phyloP scores from a whole-genome alignment of 2,797 vertebrate genomes.

The Danio jaintianensis region DNA sequence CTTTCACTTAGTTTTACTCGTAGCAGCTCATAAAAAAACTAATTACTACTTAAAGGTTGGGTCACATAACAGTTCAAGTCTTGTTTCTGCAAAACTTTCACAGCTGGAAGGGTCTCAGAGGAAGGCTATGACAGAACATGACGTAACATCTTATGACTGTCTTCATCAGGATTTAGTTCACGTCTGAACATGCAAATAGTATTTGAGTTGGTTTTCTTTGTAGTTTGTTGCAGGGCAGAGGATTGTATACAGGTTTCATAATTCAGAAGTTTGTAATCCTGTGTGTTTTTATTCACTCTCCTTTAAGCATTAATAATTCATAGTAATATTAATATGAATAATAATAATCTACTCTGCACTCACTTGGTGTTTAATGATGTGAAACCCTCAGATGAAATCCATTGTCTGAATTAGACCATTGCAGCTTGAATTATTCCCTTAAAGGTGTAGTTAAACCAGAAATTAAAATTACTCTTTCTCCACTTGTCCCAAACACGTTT shows the following conservation, averaged over 20 bases:
- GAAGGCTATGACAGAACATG: background rate
- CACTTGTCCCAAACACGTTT: too few species aligned
- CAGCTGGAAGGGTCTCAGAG: background rate
- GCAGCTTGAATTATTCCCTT: background rate
- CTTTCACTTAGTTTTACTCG: background rate
- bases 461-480: too few species aligned
- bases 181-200: background rate
- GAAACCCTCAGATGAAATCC: background rate
- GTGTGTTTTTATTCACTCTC: background rate
- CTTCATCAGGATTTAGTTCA: background rate
- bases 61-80: background rate
- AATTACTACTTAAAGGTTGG: background rate
- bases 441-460: too few species aligned
- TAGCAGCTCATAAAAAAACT: background rate
- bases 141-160: background rate
- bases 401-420: background rate
- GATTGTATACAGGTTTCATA: background rate
- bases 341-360: too few species aligned
- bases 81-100: background rate
- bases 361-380: too few species aligned
- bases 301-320: background rate
- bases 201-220: background rate
- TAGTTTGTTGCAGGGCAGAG: background rate
- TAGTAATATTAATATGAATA: too few species aligned
- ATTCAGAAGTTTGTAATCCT: background rate